Percentiles rank a stretch among this genome's conserved stretches.
phyloP scores from a whole-genome alignment of 2,113 vertebrate species.

The Colossoma macropomum region DNA sequence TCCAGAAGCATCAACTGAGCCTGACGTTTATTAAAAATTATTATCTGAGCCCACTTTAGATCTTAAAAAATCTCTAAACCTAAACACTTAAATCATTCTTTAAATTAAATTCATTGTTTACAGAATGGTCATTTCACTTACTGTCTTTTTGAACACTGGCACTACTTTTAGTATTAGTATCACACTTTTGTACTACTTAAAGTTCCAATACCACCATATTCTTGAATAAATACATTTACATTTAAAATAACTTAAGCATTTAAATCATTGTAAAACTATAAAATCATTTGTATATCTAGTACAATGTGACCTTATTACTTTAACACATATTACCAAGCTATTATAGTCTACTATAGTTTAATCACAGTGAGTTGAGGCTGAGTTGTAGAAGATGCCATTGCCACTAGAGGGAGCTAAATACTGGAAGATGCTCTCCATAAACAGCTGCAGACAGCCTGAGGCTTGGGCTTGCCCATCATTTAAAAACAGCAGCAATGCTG shows the following conservation, averaged over 20 bases:
- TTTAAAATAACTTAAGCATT: too few relatives aligned
- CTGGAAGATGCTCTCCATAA: background rate
- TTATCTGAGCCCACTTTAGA: constrained; percentile 25
- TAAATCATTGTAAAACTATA: background rate
- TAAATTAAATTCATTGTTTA: background rate
- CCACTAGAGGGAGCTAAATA: constrained; percentile 53
- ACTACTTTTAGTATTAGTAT: too few relatives aligned
- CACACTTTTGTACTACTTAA: too few relatives aligned
- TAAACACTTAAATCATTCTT: background rate
- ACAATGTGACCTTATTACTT: background rate
- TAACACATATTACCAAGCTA: background rate
- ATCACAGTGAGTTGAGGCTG: background rate
- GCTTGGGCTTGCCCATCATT: background rate
- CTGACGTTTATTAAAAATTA: constrained; percentile 35
- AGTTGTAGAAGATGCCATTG: background rate
- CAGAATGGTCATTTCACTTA: background rate
- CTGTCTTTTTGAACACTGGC: background rate
- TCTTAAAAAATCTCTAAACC: background rate
- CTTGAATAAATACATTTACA: too few relatives aligned
- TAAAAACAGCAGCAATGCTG: background rate
- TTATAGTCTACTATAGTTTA: background rate
- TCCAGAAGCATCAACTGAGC: constrained; percentile 10
- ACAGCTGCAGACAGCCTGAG: background rate
- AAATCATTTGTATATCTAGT: background rate
- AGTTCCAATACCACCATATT: too few relatives aligned